Evolutionary conservation across 2,888 invertebrate genomes (phyloP), one percentile per base, ranked within the genome.

Genomic region (Nudaria mundana): DNA sequence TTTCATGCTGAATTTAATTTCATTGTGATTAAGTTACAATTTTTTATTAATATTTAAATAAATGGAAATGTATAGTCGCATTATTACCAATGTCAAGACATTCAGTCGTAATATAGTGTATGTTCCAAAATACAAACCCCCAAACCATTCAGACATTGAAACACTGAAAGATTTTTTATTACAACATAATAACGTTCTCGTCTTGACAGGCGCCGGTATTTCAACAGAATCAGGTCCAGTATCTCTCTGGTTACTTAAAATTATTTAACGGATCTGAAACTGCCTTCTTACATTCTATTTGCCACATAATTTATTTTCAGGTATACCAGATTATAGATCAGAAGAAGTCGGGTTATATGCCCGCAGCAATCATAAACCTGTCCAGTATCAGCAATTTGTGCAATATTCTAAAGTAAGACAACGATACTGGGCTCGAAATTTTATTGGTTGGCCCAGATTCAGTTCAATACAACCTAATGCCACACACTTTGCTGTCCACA

Each of bases 361-460:
- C 0, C 91, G 95, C 6, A 94, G 93, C 41, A 93, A 94, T 57
- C 93, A 93, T 59, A 93, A 95, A 63, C 98, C 98, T 0, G 91
- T 98, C 16, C 93, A 95, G 56, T 95, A 96, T 69, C 92, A 93
- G 77, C 96, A 98, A 51, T 98, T 98, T 87, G 76, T 95, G 0
- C 91, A 91, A 53, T 93, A 92, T 18, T 83, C 92, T 2, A 77
- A 85, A 52, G 84, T 92, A 0, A 91, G 97, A 37, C 93, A 93
- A 75, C 90, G 97, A 37, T 98, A 98, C 71, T 99, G 98, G 99
- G 97, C 98, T 0, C 91, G 99, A 52, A 99, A 98, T 82, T 99
- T 93, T 81, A 90, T 97, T 7, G 98, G 96, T 0, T 99, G 98
- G 98, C 92, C 93, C 13, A 90, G 91, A 44, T 98, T 99, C 77